phyloP scores from a whole-genome alignment of 92 coral and sea anemone genomes.

The Isaurus tuberculatus region DNA sequence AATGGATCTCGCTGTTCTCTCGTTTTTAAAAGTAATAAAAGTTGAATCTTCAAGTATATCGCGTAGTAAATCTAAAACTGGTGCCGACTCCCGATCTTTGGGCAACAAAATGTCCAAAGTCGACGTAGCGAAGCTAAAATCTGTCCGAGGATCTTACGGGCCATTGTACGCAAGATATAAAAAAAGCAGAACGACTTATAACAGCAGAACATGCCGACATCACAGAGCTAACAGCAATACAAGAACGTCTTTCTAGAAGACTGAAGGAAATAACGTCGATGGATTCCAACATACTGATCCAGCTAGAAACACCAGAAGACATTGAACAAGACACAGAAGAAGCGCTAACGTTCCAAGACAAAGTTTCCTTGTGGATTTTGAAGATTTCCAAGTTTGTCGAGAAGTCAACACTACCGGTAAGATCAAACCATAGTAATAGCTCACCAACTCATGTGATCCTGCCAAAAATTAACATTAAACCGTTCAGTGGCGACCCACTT shows the following conservation, averaged over 20 bases:
- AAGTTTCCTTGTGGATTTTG: conserved; percentile 47
- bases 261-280: conserved; percentile 45
- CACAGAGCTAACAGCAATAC: conserved; percentile 58
- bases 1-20: conserved; percentile 22
- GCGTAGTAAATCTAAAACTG: conserved; percentile 50
- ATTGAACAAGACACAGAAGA: conserved; percentile 53
- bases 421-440: conserved; percentile 44
- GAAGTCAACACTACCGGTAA: conserved; percentile 50
- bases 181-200: conserved; percentile 60
- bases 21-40: conserved; percentile 7
- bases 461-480: conserved; percentile 57
- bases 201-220: conserved; percentile 32
- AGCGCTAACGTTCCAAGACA: conserved; percentile 64
- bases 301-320: conserved; percentile 46
- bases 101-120: conserved; percentile 56
- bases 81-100: conserved; percentile 63
- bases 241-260: conserved; percentile 54
- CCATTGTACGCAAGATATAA: conserved; percentile 67
- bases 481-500: conserved; percentile 59
- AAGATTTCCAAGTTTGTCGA: conserved; percentile 50
- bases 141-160: conserved; percentile 64
- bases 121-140: conserved; percentile 48
- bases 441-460: conserved; percentile 44
- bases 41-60: conserved; percentile 30
- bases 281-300: conserved; percentile 39